A percentile compares a stretch with the other conserved stretches of the same genome.
These are phyloP conservation scores for Muraenolepis orangiensis DNA, from an alignment of 2,797 vertebrate genomes.

Conservation along the genomic window DNA sequence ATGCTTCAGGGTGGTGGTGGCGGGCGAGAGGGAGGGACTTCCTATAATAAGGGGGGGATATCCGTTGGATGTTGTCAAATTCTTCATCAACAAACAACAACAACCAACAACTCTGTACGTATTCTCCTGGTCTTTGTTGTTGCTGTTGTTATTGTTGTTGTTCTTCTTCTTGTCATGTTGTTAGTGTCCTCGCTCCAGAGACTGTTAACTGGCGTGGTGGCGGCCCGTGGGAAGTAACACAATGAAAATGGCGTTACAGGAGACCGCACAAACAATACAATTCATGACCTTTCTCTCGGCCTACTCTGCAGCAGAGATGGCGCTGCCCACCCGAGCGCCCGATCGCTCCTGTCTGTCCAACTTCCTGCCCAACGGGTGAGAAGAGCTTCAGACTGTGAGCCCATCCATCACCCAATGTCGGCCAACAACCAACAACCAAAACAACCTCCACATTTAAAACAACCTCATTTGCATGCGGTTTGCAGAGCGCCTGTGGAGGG, in stretches of 20 bases:
- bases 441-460: not conserved
- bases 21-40: not conserved
- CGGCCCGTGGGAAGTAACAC: not conserved
- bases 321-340: not conserved
- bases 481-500: not conserved
- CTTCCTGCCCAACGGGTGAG: not conserved
- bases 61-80: not conserved
- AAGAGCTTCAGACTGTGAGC: not conserved
- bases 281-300: not conserved
- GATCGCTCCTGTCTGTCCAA: not conserved
- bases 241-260: not conserved
- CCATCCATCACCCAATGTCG: not conserved
- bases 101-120: no score
- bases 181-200: not conserved
- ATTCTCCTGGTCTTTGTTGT: not conserved
- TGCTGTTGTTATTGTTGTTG: not conserved
- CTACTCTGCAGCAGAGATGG: not conserved
- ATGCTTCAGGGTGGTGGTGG: not conserved
- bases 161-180: not conserved
- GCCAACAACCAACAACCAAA: not conserved
- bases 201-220: not conserved
- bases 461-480: not conserved
- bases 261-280: not conserved
- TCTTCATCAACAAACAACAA: not conserved
- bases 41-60: not conserved